Conservation (phyloP, 2,888 invertebrate species). For the Coenonympha arcania region DNA sequence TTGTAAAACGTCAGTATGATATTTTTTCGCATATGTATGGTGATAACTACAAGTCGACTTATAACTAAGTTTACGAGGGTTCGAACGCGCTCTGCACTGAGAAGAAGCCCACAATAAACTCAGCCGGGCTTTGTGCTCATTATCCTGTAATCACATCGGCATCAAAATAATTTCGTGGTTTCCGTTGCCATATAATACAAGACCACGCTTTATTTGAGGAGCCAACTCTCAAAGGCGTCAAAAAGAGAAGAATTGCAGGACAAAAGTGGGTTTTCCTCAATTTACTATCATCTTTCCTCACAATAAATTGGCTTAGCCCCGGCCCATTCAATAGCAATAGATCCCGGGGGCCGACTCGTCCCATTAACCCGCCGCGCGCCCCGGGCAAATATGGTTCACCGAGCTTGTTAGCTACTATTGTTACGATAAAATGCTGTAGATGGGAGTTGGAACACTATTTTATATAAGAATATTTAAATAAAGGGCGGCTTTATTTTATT, state of each 20-base stretch:
- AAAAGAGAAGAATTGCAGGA: background rate
- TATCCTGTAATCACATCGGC: too few species aligned
- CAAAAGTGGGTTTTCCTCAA: background rate
- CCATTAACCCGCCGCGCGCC: slow-evolving; percentile 2
- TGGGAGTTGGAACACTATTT: background rate
- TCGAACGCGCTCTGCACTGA: too few species aligned
- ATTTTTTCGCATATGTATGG: too few species aligned
- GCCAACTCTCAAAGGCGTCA: background rate
- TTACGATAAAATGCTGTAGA: background rate
- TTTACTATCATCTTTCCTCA: background rate
- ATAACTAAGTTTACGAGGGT: too few species aligned
- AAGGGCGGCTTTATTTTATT: background rate
- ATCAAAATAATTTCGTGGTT: too few species aligned
- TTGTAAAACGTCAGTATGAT: too few species aligned
- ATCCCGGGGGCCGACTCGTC: slow-evolving; percentile 2
- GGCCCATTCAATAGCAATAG: background rate
- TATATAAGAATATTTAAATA: background rate
- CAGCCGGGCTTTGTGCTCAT: too few species aligned
- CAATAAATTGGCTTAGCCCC: background rate
- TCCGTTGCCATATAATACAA: too few species aligned
- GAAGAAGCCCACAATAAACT: too few species aligned
- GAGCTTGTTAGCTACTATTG: slow-evolving; percentile 2
- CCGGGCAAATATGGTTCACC: background rate
- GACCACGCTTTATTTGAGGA: too few species aligned
- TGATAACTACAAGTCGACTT: too few species aligned